Conservation (phyloP, 35 echinoderm and acorn worm species). For the Eucidaris tribuloides region DNA sequence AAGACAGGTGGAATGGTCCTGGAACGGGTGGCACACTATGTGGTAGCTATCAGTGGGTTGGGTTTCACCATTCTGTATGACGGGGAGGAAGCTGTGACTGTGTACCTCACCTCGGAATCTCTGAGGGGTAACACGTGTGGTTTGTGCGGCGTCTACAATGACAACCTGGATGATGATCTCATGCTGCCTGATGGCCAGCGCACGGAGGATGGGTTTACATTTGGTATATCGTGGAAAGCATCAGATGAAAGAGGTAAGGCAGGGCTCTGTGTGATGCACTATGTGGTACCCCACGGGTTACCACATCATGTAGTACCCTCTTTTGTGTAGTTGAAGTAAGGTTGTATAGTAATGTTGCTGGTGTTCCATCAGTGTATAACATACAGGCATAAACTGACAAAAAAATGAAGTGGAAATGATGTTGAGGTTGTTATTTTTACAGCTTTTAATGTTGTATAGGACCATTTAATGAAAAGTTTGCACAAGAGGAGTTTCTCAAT, state of each 20-base stretch:
- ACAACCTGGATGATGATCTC: slow-evolving; percentile 48
- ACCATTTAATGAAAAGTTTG: too few relatives aligned
- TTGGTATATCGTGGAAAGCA: slow-evolving; percentile 59
- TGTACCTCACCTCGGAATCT: slow-evolving; percentile 38
- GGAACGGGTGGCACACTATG: slow-evolving; percentile 47
- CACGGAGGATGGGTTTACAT: slow-evolving; percentile 28
- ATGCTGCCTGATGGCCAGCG: neutral
- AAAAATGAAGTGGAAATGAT: too few relatives aligned
- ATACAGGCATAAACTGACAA: too few relatives aligned
- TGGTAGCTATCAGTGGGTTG: slow-evolving; percentile 63
- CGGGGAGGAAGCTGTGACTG: slow-evolving; percentile 34
- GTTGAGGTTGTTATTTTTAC: too few relatives aligned
- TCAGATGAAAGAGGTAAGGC: neutral
- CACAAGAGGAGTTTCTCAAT: too few relatives aligned
- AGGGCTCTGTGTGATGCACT: too few relatives aligned
- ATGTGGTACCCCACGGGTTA: too few relatives aligned
- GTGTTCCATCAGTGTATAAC: too few relatives aligned
- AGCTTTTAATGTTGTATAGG: too few relatives aligned
- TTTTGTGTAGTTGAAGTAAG: too few relatives aligned
- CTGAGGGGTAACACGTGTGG: slow-evolving; percentile 45
- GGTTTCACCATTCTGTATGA: slow-evolving; percentile 67
- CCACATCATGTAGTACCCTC: too few relatives aligned
- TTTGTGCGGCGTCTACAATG: slow-evolving; percentile 72
- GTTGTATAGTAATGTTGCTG: too few relatives aligned
- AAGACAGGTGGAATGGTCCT: slow-evolving; percentile 40